Percentiles rank a stretch among this genome's conserved stretches.
Conservation (phyloP, 2,113 vertebrate genomes). For the Syrrhaptes paradoxus region DNA sequence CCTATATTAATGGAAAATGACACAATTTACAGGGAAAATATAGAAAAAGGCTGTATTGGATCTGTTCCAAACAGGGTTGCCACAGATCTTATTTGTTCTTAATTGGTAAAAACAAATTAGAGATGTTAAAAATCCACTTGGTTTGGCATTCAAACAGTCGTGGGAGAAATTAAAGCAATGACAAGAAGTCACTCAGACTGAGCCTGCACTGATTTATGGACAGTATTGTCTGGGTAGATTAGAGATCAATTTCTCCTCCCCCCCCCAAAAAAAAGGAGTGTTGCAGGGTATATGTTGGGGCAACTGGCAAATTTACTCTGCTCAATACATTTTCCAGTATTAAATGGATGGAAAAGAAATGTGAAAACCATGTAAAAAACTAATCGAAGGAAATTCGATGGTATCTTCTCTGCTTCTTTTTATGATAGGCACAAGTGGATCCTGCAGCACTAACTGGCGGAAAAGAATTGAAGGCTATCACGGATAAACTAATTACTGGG, state of each 20-base stretch:
- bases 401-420: neutral
- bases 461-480: constrained; percentile 12
- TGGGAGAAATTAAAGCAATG: neutral
- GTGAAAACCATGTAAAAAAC: neutral
- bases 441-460: neutral
- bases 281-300: neutral
- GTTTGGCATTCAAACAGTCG: neutral
- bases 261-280: neutral
- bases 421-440: neutral
- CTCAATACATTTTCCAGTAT: neutral
- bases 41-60: neutral
- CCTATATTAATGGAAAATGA: constrained; percentile 3
- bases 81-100: neutral
- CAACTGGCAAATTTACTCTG: neutral
- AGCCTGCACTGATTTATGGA: neutral
- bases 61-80: neutral
- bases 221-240: neutral
- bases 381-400: neutral
- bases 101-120: constrained; percentile 31
- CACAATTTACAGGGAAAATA: neutral
- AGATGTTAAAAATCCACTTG: neutral
- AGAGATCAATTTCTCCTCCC: neutral
- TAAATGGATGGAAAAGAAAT: neutral
- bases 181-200: neutral
- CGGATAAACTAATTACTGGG: constrained; percentile 16